Conservation (phyloP, 2,888 invertebrate species). For the Scrobipalpa atriplicella region DNA sequence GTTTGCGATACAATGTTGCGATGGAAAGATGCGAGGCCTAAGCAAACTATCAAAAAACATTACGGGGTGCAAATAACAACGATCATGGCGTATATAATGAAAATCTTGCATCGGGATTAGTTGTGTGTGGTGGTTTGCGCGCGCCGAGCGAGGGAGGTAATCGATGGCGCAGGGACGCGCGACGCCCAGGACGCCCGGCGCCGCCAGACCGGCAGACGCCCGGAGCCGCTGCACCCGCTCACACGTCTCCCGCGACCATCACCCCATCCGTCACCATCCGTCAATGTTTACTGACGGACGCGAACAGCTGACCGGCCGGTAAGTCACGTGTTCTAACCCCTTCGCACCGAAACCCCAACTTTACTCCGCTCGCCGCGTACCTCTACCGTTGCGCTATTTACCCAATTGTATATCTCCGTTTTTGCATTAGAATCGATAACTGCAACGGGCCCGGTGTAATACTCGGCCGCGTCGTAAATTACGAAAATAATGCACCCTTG, state of each 20-base stretch:
- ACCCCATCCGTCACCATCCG: slow-evolving; percentile 64
- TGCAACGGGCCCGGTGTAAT: slow-evolving; percentile 61
- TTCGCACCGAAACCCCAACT: neutral
- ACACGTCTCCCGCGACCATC: slow-evolving; percentile 66
- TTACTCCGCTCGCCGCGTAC: slow-evolving; percentile 35
- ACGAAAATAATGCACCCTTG: slow-evolving; percentile 75
- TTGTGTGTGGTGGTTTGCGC: slow-evolving; percentile 67
- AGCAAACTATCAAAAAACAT: slow-evolving; percentile 79
- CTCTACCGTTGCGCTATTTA: slow-evolving; percentile 37
- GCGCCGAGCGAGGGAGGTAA: slow-evolving; percentile 76
- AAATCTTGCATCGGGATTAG: slow-evolving; percentile 78
- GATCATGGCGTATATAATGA: slow-evolving; percentile 81
- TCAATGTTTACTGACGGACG: slow-evolving; percentile 78
- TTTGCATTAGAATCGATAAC: slow-evolving; percentile 65
- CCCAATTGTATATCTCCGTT: slow-evolving; percentile 52
- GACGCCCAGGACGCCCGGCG: slow-evolving; percentile 76
- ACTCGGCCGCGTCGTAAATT: slow-evolving; percentile 68
- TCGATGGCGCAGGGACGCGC: slow-evolving; percentile 81
- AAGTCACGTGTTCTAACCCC: slow-evolving; percentile 73
- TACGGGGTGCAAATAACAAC: slow-evolving; percentile 81
- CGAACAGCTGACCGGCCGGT: slow-evolving; percentile 80
- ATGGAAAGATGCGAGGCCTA: slow-evolving; percentile 51
- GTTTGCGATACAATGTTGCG: neutral
- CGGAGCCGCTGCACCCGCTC: slow-evolving; percentile 76
- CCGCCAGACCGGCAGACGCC: slow-evolving; percentile 84